Conservation (phyloP, 2,888 invertebrate genomes). For the Onchidella celtica region DNA sequence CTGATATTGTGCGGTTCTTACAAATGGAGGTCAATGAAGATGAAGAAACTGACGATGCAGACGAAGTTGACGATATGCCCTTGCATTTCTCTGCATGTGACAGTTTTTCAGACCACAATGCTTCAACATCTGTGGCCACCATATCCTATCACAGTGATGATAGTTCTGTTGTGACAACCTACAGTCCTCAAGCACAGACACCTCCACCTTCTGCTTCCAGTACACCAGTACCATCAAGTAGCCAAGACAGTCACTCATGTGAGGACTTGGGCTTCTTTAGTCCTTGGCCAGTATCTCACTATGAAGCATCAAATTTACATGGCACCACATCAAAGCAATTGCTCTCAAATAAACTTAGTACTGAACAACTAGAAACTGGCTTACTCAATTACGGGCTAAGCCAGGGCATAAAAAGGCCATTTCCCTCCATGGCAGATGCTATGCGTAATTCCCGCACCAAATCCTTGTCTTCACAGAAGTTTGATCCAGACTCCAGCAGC, state of each 20-base stretch:
- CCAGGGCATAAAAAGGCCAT: conserved; percentile 21
- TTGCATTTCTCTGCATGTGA: background rate
- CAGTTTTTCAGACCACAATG: background rate
- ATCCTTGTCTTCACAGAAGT: background rate
- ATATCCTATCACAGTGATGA: background rate
- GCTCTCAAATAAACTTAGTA: background rate
- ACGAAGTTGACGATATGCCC: conserved; percentile 41
- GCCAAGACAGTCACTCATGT: background rate
- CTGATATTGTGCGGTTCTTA: conserved; percentile 27
- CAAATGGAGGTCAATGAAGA: conserved; percentile 12
- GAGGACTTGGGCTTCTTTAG: conserved; percentile 4
- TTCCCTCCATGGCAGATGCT: conserved; percentile 50
- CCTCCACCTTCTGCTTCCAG: conserved; percentile 41
- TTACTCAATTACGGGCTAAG: conserved; percentile 28
- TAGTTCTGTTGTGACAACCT: background rate
- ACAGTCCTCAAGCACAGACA: conserved; percentile 16
- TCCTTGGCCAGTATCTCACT: conserved; percentile 2
- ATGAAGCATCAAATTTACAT: background rate
- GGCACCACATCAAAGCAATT: background rate
- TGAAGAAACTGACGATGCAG: conserved; percentile 49
- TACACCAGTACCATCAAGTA: conserved; percentile 37
- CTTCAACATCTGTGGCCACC: background rate
- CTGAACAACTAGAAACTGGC: conserved; percentile 28
- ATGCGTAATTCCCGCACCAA: conserved; percentile 26
- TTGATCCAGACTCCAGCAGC: background rate